Percentiles rank a stretch among this genome's conserved stretches.
These are phyloP conservation scores for Nansenia antarctica DNA, from an alignment of 2,113 vertebrate genomes.

Conservation along the genomic window DNA sequence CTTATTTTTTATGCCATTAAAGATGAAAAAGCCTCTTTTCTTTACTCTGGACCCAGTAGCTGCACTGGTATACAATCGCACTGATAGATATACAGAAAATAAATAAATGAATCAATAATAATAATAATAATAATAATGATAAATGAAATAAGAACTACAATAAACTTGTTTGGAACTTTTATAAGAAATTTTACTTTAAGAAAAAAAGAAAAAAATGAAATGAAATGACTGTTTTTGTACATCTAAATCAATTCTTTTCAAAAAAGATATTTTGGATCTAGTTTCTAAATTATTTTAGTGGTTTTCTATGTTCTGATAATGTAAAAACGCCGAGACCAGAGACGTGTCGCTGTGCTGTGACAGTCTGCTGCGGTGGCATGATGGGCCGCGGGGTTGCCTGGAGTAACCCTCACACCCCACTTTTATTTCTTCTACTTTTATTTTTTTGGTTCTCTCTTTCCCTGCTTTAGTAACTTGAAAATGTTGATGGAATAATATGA, in stretches of 20 bases:
- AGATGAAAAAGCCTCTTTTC: slow-evolving; percentile 84
- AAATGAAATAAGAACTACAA: slow-evolving; percentile 81
- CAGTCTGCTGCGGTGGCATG: slow-evolving; percentile 78
- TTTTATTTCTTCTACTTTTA: slow-evolving; percentile 63
- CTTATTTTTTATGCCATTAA: slow-evolving; percentile 93
- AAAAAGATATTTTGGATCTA: slow-evolving; percentile 96
- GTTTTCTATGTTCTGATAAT: slow-evolving; percentile 93
- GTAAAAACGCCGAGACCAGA: slow-evolving; percentile 77
- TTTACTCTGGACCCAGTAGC: slow-evolving; percentile 98
- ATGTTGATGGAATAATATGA: slow-evolving; percentile 75
- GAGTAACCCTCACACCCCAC: slow-evolving; percentile 81
- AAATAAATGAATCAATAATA: slow-evolving; percentile 62
- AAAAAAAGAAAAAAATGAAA: slow-evolving; percentile 58
- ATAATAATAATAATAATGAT: slow-evolving; percentile 67
- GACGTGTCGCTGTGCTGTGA: slow-evolving; percentile 86
- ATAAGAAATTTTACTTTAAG: slow-evolving; percentile 74
- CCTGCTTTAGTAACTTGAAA: slow-evolving; percentile 80
- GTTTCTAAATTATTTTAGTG: slow-evolving; percentile 99
- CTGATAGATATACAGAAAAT: slow-evolving; percentile 79
- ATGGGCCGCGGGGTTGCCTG: slow-evolving; percentile 85
- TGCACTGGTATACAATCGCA: slow-evolving; percentile 97
- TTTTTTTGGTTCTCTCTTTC: slow-evolving; percentile 60
- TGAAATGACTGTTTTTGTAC: slow-evolving; percentile 97
- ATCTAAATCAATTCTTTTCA: slow-evolving; percentile 94
- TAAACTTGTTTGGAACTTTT: slow-evolving; percentile 93